phyloP scores from a whole-genome alignment of 2,797 vertebrate species.

The Kryptopterus vitreolus region DNA sequence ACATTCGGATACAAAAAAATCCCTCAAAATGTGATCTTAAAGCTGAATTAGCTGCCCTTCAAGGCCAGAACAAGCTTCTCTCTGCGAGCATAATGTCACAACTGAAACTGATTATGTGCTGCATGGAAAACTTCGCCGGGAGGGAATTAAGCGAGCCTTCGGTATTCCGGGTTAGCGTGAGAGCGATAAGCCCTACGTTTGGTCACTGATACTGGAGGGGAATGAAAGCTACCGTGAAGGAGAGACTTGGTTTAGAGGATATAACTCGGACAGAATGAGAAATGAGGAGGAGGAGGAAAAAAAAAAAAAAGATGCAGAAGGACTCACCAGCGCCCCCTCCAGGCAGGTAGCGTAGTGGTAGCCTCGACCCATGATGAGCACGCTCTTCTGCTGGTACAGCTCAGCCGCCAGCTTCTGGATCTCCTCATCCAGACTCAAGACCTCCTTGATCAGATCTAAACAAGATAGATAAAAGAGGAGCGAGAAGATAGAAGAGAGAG shows the following conservation, averaged over 20 bases:
- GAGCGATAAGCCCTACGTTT: background rate
- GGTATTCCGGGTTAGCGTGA: conserved; percentile 7
- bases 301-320: background rate
- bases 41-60: too few relatives aligned
- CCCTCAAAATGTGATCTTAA: too few relatives aligned
- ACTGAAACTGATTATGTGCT: background rate
- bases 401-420: conserved; percentile 93
- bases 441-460: conserved; percentile 93
- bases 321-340: conserved; percentile 91
- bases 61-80: background rate
- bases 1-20: too few relatives aligned
- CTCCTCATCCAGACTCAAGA: conserved; percentile 93
- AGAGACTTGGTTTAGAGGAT: background rate
- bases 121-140: background rate
- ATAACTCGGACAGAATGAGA: background rate
- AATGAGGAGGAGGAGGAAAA: background rate
- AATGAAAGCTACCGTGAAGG: background rate
- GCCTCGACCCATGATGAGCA: conserved; percentile 97
- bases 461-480: too few relatives aligned
- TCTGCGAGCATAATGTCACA: background rate
- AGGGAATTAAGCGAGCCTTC: conserved; percentile 6
- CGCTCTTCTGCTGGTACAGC: conserved; percentile 96
- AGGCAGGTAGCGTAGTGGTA: conserved; percentile 97
- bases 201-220: background rate
- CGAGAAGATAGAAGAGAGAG: background rate